Percentiles rank a stretch among this genome's conserved stretches.
These are phyloP conservation scores for Scomber scombrus DNA, from an alignment of 2,113 vertebrate species.

Conservation along the genomic window DNA sequence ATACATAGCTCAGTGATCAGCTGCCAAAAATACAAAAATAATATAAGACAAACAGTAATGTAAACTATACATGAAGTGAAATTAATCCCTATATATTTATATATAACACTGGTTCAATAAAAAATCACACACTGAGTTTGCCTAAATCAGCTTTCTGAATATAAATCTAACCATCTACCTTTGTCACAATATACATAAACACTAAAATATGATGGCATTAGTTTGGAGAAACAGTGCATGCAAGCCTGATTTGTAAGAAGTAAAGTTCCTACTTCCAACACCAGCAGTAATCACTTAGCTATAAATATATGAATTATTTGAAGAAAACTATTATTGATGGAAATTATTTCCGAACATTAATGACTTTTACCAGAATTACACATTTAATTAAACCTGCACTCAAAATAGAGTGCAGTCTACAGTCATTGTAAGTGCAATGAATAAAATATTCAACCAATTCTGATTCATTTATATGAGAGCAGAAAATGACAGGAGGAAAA, in stretches of 20 bases:
- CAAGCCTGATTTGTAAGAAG: background rate
- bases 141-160: too few species aligned
- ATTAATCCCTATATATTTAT: too few species aligned
- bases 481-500: conserved; percentile 2
- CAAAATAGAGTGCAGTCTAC: conserved; percentile 65
- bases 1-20: too few species aligned
- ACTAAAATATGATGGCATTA: background rate
- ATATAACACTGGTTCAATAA: too few species aligned
- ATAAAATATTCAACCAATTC: conserved; percentile 7
- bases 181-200: too few species aligned
- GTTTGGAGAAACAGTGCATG: background rate
- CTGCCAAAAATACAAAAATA: too few species aligned
- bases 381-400: conserved; percentile 75
- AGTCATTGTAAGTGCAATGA: conserved; percentile 29
- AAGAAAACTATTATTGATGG: conserved; percentile 47
- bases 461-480: conserved; percentile 17
- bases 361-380: conserved; percentile 72
- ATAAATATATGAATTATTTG: conserved; percentile 35
- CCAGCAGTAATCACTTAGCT: conserved; percentile 28
- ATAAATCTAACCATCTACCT: background rate
- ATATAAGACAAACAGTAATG: too few species aligned
- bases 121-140: too few species aligned
- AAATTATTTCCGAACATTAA: conserved; percentile 61
- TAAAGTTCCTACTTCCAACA: background rate
- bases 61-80: too few species aligned